A percentile compares a stretch with the other conserved stretches of the same genome.
These are phyloP conservation scores for Hippocampus mohnikei DNA, from an alignment of 2,113 vertebrate genomes.

Conservation along the genomic window DNA sequence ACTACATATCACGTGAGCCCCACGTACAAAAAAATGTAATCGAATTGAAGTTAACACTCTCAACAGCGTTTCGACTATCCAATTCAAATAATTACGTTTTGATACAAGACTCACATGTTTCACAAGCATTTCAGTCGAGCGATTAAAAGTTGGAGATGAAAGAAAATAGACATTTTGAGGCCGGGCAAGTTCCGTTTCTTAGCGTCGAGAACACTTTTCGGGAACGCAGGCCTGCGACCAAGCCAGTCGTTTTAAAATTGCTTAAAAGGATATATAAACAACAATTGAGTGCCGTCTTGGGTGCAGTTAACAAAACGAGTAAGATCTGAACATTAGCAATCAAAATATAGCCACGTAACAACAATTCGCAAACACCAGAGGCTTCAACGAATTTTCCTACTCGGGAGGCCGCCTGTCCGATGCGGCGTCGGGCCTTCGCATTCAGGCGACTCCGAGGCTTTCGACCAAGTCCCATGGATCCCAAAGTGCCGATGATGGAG, in stretches of 20 bases:
- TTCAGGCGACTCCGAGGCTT: conserved; percentile 68
- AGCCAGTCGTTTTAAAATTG: background rate
- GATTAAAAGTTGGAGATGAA: background rate
- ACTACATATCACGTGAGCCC: background rate
- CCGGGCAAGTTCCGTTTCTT: background rate
- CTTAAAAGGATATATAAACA: background rate
- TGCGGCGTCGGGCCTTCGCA: conserved; percentile 13
- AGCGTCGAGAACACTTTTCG: background rate
- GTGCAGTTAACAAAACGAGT: background rate
- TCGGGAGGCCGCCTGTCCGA: conserved; percentile 60
- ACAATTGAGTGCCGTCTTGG: too few species aligned
- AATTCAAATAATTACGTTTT: background rate
- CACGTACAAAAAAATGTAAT: background rate
- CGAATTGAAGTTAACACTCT: background rate
- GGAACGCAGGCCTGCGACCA: background rate
- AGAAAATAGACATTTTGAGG: background rate
- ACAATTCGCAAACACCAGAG: conserved; percentile 36
- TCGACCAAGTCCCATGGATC: conserved; percentile 61
- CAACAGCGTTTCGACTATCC: background rate
- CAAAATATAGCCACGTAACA: background rate
- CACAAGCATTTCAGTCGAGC: background rate
- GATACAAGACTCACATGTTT: too few species aligned
- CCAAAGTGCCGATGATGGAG: conserved; percentile 26
- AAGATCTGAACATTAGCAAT: background rate
- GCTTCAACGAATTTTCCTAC: conserved; percentile 52